These are phyloP conservation scores for Crioceris asparagi DNA, from an alignment of 2,888 invertebrate species.

Conservation along the genomic window DNA sequence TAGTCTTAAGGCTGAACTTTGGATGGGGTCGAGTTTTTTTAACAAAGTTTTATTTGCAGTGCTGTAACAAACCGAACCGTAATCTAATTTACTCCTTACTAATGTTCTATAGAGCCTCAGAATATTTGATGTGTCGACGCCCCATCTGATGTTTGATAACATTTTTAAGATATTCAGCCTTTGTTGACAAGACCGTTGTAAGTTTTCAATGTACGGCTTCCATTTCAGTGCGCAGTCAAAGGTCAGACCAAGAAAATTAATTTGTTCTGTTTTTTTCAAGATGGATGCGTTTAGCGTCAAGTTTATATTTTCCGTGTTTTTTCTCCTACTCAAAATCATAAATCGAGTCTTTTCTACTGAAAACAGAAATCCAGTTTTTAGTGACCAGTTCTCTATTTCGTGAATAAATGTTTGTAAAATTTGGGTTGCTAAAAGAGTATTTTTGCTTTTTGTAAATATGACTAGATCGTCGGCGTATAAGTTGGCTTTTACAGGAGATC, in stretches of 20 bases:
- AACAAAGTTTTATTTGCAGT: constrained; percentile 5
- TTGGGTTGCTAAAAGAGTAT: background rate
- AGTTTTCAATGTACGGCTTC: constrained; percentile 1
- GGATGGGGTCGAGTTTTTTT: constrained; percentile 2
- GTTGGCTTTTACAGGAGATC: background rate
- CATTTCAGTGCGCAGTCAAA: constrained; percentile 4
- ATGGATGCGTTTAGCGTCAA: background rate
- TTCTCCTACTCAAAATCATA: background rate
- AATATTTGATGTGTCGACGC: constrained; percentile 1
- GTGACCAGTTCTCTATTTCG: background rate
- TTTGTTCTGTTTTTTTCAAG: background rate
- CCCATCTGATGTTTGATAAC: constrained; percentile 2
- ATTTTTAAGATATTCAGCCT: constrained; percentile 4
- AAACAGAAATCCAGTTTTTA: too few relatives aligned
- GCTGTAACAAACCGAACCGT: background rate
- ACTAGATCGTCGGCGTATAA: too few relatives aligned
- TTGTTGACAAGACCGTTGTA: background rate
- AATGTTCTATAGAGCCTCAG: constrained; percentile 1
- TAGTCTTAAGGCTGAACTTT: constrained; percentile 4
- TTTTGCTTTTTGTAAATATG: too few relatives aligned
- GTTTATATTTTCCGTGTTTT: background rate
- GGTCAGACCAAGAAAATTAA: constrained; percentile 3
- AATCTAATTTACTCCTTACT: constrained; percentile 3
- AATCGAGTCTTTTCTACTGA: too few relatives aligned
- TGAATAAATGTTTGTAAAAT: background rate